Percentiles rank a stretch among this genome's conserved stretches.
These are phyloP conservation scores for Indicator indicator DNA, from an alignment of 2,113 vertebrate genomes.

Conservation along the genomic window DNA sequence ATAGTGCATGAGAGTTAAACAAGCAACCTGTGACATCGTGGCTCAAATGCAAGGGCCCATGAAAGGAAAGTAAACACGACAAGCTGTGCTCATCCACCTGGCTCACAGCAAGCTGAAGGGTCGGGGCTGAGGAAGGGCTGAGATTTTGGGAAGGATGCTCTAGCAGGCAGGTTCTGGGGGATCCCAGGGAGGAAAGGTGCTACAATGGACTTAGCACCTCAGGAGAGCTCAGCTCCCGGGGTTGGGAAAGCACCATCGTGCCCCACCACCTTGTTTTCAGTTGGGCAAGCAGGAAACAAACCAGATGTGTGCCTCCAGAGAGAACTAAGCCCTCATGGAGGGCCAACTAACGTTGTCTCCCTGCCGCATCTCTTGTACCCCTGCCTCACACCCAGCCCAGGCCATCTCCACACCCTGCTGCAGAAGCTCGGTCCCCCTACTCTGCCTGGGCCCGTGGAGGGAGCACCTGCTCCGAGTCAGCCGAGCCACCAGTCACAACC, in stretches of 20 bases:
- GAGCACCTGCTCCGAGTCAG: background rate
- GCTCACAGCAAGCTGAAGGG: rapidly evolving
- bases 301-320: background rate
- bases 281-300: rapidly evolving
- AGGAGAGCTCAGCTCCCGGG: background rate
- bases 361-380: too few species aligned
- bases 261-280: background rate
- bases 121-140: background rate
- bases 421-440: background rate
- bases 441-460: rapidly evolving
- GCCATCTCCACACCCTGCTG: background rate
- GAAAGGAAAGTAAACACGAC: background rate
- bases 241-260: background rate
- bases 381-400: too few species aligned
- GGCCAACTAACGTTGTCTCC: rapidly evolving
- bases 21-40: background rate
- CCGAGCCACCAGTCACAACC: background rate
- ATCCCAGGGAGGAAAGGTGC: background rate
- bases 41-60: background rate
- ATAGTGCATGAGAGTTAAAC: background rate
- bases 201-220: background rate
- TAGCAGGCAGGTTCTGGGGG: rapidly evolving
- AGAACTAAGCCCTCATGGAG: rapidly evolving
- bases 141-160: background rate
- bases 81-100: background rate